Base-by-base conservation (phyloP, 2,888 invertebrate genomes). In the Heliconius ismenius region DNA sequence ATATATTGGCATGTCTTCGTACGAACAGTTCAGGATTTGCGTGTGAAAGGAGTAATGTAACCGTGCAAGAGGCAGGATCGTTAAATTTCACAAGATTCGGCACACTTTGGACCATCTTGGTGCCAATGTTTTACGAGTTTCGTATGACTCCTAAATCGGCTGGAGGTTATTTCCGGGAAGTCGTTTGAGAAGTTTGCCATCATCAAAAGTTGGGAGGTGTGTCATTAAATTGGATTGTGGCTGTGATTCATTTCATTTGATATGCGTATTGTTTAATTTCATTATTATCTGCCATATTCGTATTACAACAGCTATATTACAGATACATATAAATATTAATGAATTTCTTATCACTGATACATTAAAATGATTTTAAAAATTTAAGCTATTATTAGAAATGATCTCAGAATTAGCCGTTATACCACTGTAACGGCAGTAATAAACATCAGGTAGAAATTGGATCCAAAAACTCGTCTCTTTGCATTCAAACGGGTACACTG, bases 381-480 rank as follows among this genome's bases (percentile, higher is more conserved):
- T 84, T 86, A 84, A 85, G 83, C 83, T 68, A 85, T 87, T 87
- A 85, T 87, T 86, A 76, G 49, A 77, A 74, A 75, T 68, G 67
- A 69, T 70, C 67, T 62, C 24, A 63, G 69, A 28, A 75, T 87
- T 88, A 90, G 88, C 87, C 87, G 88, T 91, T 90, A 91, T 88
- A 86, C 88, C 86, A 89, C 88, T 90, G 91, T 91, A 90, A 88
- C 91, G 88, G 85, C 86, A 83, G 89, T 88, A 89, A 90, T 91
- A 83, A 90, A 90, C 88, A 87, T 89, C 93, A 93, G 93, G 93
- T 93, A 93, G 92, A 93, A 93, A 91, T 90, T 89, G 86, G 86
- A 86, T 86, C 86, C 87, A 86, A 82, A 90, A 73, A 87, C 85
- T 88, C 87, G 88, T 88, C 90, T 90, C 88, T 85, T 84, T 81